Evolutionary conservation across 2,888 invertebrate genomes (phyloP), one percentile per base, ranked within the genome.

Genomic region (Arctia plantaginis): DNA sequence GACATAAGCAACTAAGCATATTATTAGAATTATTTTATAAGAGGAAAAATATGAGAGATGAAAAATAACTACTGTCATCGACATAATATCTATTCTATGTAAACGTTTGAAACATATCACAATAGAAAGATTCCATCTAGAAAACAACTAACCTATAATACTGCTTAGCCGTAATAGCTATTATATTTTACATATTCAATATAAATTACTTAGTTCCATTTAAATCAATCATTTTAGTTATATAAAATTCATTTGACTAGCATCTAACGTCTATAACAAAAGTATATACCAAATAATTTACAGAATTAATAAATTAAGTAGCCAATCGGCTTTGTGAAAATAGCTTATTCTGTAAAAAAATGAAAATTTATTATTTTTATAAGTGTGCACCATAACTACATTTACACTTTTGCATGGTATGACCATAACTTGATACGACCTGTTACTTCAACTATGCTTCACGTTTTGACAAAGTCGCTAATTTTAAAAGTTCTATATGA

Each of bases 61-160:
- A 62, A 78, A 82, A 77, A 77, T 72, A 74, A 85, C 83, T 82
- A 85, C 78, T 69, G 76, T 77, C 75, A 78, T 73, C 83, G 82
- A 89, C 44, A 59, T 47, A 39, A 65, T 72, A 87, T 88, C 86
- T 89, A 88, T 85, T 77, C 85, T 87, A 92, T 88, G 89, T 83
- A 89, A 89, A 85, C 84, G 82, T 88, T 85, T 79, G 75, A 82
- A 89, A 90, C 86, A 90, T 92, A 94, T 93, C 93, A 94, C 94
- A 93, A 90, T 87, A 91, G 87, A 92, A 87, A 91, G 87, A 92
- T 90, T 91, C 90, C 84, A 91, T 90, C 89, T 92, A 89, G 87
- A 90, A 91, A 92, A 92, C 88, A 90, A 92, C 93, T 95, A 94
- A 94, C 94, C 95, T 95, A 95, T 95, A 95, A 95, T 95, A 95